phyloP scores from a whole-genome alignment of 2,113 vertebrate species.

The Erythrocebus patas region DNA sequence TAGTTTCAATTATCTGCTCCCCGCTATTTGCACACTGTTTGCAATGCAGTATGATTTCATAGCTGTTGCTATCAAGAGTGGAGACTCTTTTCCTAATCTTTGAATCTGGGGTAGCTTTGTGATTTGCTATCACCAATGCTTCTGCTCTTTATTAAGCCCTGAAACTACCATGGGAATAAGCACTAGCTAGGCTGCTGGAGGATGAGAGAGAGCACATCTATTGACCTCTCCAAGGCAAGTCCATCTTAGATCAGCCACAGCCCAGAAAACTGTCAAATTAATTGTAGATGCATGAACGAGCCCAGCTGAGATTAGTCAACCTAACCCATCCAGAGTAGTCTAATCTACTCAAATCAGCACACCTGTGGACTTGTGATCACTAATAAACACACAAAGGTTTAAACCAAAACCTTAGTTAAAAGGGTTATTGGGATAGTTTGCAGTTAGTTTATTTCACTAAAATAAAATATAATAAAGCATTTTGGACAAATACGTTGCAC shows the following conservation, averaged over 20 bases:
- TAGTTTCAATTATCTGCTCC: neutral
- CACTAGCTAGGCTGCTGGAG: neutral
- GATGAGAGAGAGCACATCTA: neutral
- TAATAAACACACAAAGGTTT: neutral
- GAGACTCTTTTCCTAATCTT: neutral
- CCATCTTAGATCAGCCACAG: neutral
- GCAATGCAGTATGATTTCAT: neutral
- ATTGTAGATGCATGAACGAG: neutral
- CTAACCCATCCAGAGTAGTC: neutral
- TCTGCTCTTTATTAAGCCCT: neutral
- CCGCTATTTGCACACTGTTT: neutral
- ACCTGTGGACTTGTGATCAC: fast-evolving
- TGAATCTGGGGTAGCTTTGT: neutral
- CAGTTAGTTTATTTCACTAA: neutral
- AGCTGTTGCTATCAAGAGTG: neutral
- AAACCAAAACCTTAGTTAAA: neutral
- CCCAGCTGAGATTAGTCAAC: neutral
- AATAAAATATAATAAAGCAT: neutral
- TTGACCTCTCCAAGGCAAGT: neutral
- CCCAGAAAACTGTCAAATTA: neutral
- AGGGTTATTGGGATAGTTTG: neutral
- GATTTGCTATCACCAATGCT: neutral
- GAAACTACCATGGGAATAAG: neutral
- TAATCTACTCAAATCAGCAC: neutral
- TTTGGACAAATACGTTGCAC: neutral